Base-by-base conservation (phyloP, 2,113 vertebrate species). In the Accipiter cooperii region DNA sequence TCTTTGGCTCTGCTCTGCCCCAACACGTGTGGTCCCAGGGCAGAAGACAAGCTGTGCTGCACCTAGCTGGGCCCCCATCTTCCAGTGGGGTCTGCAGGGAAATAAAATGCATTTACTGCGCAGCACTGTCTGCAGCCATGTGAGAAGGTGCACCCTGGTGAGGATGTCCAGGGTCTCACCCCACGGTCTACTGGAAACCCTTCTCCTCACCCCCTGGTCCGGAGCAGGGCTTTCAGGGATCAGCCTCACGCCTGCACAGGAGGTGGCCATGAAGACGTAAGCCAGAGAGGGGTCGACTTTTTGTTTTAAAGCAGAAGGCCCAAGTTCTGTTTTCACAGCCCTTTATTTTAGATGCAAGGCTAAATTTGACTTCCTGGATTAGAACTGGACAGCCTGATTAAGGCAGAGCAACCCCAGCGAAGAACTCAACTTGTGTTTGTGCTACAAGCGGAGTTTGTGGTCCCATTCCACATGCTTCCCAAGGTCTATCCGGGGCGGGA, bases 21-120 rank as follows among this genome's bases (percentile, higher is more conserved):
- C 1, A 2, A 44, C 21, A 4, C 0, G 4, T 20, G 29, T 19
- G 17, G n/a, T 55, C 42, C 38, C 33, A 38, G 51, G 61, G 38
- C 57, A 81, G 70, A 70, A 69, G 22, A 63, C 64, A 34, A 57
- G 54, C 24, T 69, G 15, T 49, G 21, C 38, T 68, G n/a, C 18
- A 38, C 20, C n/a, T 44, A 38, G 38, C 0, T 0, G 49, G 68
- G 60, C 9, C 8, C 6, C 1, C 2, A 3, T 63, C 13, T 71
- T 82, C n/a, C 69, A 63, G 5, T 24, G 47, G 44, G 47, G 22
- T 47, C 40, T 51, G 26, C 5, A 5, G 87, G n/a, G 33, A 77
- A 42, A 13, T 4, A 4, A 51, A 91, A 58, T 12, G 12, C 19
- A 34, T 70, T 76, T 40, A 10, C 12, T 75, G 31, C 24, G 42